Base-by-base conservation (phyloP, 2,797 vertebrate genomes). In the Dryobates pubescens region DNA sequence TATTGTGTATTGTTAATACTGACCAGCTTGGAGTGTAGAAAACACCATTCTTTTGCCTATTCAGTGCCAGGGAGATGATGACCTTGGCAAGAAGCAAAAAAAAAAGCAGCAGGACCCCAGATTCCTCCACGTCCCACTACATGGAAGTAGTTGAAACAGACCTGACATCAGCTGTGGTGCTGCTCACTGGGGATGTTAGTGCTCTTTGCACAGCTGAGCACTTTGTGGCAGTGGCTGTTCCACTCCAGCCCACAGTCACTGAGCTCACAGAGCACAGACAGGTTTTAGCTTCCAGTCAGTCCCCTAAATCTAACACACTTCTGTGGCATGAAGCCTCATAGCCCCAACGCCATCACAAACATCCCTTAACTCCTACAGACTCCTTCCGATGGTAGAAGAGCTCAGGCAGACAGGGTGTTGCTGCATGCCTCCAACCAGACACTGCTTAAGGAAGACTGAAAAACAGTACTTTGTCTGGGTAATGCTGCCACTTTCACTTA, bases 401-500 rank as follows among this genome's bases (percentile, higher is more conserved):
- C 71, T 34, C 9, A 18, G 69, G 56, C 80, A 83, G 76, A 34
- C 51, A 4, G 80, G 86, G 75, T 1, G 0, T 26, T 67, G 17
- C 83, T 41, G 13, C 17, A 1, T 3, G n/a, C 76, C 83, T 81
- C 73, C 27, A 13, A 34, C 75, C 38, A 87, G 83, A 49, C 70
- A 38, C 57, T 4, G 1, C 76, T 61, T 62, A 34, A 77, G 70
- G 59, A 87, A 94, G 59, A 91, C 88, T 79, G 53, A 63, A 83
- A 78, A 68, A 59, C 82, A 74, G 65, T 41, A 24, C 82, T 93
- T 92, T 86, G 91, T 77, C 85, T 75, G 63, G 93, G 61, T 92
- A 82, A 90, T 78, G 62, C 89, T 85, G 87, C 67, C 87, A 83
- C 87, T 94, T 95, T 88, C 83, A 70, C 88, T 95, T 96, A 93